Conservation (phyloP, 1,140 invertebrate species). For the Cecropterus lyciades region DNA sequence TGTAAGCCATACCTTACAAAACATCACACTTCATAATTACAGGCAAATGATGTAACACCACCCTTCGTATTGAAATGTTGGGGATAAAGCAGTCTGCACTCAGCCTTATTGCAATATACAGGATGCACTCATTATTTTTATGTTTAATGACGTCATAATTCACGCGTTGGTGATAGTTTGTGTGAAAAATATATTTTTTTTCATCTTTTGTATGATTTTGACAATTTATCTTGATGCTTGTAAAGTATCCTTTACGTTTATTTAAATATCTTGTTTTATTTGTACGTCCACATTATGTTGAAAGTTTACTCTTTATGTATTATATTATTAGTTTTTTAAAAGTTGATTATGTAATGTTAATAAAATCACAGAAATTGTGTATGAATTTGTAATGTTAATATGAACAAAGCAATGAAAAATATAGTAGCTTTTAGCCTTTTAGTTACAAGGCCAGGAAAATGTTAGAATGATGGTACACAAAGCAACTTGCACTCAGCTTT, state of each 20-base stretch:
- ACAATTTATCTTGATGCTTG: not conserved
- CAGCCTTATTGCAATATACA: slow-evolving; percentile 72
- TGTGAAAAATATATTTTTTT: too few species aligned
- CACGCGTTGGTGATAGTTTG: not conserved
- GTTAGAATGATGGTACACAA: slow-evolving; percentile 33
- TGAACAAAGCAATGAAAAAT: slow-evolving; percentile 19
- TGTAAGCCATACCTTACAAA: slow-evolving; percentile 31
- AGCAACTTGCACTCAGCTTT: slow-evolving; percentile 35
- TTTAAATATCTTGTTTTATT: too few species aligned
- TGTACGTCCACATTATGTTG: too few species aligned
- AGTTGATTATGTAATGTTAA: too few species aligned
- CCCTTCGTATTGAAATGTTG: slow-evolving; percentile 64
- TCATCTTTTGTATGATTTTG: slow-evolving; percentile 1
- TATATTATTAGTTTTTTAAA: too few species aligned
- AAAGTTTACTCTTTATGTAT: too few species aligned
- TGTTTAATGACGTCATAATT: slow-evolving; percentile 21
- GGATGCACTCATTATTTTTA: slow-evolving; percentile 31
- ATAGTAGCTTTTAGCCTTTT: slow-evolving; percentile 26
- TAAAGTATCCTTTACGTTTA: too few species aligned
- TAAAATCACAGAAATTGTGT: too few species aligned
- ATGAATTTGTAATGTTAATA: too few species aligned
- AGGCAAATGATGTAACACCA: slow-evolving; percentile 68
- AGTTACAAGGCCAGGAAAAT: slow-evolving; percentile 35
- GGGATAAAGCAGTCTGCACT: slow-evolving; percentile 74
- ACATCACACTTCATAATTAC: slow-evolving; percentile 64